Conservation (phyloP, 2,113 vertebrate genomes). For the Sturnira hondurensis region DNA sequence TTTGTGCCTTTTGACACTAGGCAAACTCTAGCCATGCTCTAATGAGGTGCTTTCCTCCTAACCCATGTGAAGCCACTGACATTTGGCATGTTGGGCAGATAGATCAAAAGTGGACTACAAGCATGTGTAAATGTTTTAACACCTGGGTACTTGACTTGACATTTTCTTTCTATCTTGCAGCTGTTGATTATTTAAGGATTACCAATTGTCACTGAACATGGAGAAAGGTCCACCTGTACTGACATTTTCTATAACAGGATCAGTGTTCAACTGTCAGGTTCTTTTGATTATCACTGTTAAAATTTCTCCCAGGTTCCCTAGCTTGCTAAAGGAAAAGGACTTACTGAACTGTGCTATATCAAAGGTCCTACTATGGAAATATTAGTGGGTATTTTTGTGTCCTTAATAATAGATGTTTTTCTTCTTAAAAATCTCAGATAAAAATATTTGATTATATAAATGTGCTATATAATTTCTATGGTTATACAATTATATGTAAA, state of each 20-base stretch:
- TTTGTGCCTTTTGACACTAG: slow-evolving; percentile 56
- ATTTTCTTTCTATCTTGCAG: slow-evolving; percentile 69
- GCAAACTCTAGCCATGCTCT: slow-evolving; percentile 50
- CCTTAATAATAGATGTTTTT: neutral
- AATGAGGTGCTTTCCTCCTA: slow-evolving; percentile 64
- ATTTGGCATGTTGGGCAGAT: slow-evolving; percentile 58
- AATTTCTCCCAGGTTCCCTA: slow-evolving; percentile 22
- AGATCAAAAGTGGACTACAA: slow-evolving; percentile 67
- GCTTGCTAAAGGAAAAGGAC: slow-evolving; percentile 40
- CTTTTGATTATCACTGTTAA: slow-evolving; percentile 71
- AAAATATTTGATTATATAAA: neutral
- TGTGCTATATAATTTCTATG: neutral
- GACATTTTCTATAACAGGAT: slow-evolving; percentile 66
- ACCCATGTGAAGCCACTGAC: slow-evolving; percentile 60
- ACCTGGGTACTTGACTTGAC: slow-evolving; percentile 72
- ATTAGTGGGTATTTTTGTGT: slow-evolving; percentile 16
- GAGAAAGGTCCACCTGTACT: slow-evolving; percentile 65
- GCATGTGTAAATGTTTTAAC: slow-evolving; percentile 69
- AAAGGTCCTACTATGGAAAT: slow-evolving; percentile 35
- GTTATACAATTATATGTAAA: neutral
- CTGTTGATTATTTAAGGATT: slow-evolving; percentile 75
- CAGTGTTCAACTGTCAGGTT: slow-evolving; percentile 49
- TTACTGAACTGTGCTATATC: slow-evolving; percentile 25
- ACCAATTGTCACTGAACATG: slow-evolving; percentile 62
- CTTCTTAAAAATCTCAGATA: slow-evolving; percentile 9